Evolutionary conservation across 2,888 invertebrate genomes (phyloP), one percentile per base, ranked within the genome.

Genomic region (Sesia apiformis): DNA sequence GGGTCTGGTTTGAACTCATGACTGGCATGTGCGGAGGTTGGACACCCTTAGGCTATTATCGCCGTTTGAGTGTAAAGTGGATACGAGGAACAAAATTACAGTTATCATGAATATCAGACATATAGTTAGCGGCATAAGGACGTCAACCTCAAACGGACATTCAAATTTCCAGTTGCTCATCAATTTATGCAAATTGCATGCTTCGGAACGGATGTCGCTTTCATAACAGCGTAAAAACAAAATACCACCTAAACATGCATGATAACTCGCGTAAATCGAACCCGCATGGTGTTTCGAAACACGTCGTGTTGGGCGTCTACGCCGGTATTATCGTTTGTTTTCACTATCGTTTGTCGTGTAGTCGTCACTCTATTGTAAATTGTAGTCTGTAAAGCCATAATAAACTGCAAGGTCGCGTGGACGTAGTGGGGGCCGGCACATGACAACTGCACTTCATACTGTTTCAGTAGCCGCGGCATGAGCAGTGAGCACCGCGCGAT

Each of bases 351-450:
- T 80, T 70, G 79, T 69, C 74, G 81, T 73, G 56, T 74, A 71
- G 74, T 83, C 82, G 85, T 84, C 85, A 81, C 68, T 78, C 82
- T 72, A 87, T 87, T 86, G 88, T 87, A 84, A 86, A 83, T 83
- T 81, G 83, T 80, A 70, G 81, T 80, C 79, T 80, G 84, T 83
- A 81, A 81, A 82, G 83, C 84, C 80, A 85, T 85, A 85, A 89
- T 85, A 80, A 81, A 78, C 81, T 75, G 80, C 86, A 89, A 88
- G 88, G 88, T 87, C 87, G 83, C 61, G 66, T 23, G 23, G 23
- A 68, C 60, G 62, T 58, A 73, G 87, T 76, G 85, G 85, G 84
- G 81, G 69, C 70, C 63, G 59, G 69, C 74, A 74, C 72, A 76
- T 74, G 70, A 74, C 66, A 58, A 52, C 68, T 81, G 82, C 79